Conservation (phyloP, 2,113 vertebrate species). For the Tamias sibiricus region DNA sequence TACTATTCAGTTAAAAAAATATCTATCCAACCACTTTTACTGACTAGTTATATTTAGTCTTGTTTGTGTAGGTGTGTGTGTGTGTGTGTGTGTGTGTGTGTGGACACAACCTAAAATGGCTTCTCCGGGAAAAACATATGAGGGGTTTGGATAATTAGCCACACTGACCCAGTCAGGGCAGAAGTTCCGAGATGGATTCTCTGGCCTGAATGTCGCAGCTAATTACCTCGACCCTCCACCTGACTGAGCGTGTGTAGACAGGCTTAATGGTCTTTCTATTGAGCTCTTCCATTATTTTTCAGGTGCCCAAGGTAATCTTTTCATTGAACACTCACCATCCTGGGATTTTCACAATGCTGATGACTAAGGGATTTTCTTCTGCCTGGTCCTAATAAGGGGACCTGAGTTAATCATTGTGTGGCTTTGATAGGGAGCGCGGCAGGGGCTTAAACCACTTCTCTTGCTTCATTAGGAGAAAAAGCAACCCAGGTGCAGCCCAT, state of each 20-base stretch:
- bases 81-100: not conserved
- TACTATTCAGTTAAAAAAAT: not conserved
- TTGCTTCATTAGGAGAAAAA: conserved; percentile 82
- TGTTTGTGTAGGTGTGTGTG: not conserved
- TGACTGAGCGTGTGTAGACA: conserved; percentile 76
- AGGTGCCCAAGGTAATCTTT: conserved; percentile 83
- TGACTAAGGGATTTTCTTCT: conserved; percentile 83
- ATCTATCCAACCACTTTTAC: not conserved
- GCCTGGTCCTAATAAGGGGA: conserved; percentile 77
- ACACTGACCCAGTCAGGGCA: not conserved
- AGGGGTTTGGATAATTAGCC: conserved; percentile 70
- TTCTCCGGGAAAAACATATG: conserved; percentile 17
- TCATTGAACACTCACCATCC: conserved; percentile 77
- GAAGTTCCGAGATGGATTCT: conserved; percentile 68
- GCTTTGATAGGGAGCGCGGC: conserved; percentile 77
- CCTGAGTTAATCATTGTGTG: conserved; percentile 81
- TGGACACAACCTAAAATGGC: conserved; percentile 13
- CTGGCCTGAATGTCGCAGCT: conserved; percentile 67
- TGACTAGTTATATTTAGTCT: not conserved
- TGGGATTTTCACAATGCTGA: conserved; percentile 79
- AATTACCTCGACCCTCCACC: conserved; percentile 78
- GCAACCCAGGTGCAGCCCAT: conserved; percentile 82
- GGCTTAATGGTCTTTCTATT: conserved; percentile 80
- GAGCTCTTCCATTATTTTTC: conserved; percentile 80
- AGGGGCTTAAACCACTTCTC: conserved; percentile 81